Evolutionary conservation across 2,888 invertebrate species (phyloP).

Genomic region (Acanthococcus lagerstroemiae): DNA sequence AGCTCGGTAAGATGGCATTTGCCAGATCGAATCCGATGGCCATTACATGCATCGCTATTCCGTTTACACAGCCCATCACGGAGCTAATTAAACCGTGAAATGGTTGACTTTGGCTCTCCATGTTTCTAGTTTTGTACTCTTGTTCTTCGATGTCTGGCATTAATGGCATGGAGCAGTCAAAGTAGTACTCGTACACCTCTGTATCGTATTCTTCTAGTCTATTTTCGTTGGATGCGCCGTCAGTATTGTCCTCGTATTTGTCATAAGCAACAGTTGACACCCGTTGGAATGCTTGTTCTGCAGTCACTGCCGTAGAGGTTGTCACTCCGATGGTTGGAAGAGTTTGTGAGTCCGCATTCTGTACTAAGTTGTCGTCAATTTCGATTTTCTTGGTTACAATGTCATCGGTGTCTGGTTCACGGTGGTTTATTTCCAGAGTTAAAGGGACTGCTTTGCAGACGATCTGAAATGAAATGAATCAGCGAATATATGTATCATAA

Average conservation of each 20-base stretch:
- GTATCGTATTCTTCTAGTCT: no score
- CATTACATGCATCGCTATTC: not conserved
- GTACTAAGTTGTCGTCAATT: not conserved
- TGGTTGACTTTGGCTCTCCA: not conserved
- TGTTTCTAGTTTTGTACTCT: not conserved
- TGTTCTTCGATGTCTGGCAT: not conserved
- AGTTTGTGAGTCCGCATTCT: no score
- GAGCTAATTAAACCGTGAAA: not conserved
- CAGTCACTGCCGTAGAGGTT: no score
- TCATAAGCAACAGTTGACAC: no score
- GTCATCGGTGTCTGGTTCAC: not conserved
- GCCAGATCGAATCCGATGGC: not conserved
- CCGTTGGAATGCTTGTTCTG: no score
- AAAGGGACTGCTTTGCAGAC: slow-evolving; percentile 3
- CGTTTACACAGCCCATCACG: not conserved
- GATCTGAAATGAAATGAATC: not conserved
- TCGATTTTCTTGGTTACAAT: not conserved
- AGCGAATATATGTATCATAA: no score
- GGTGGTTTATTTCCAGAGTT: not conserved
- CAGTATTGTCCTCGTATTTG: not conserved
- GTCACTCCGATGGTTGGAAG: no score
- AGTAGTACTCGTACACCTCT: not conserved
- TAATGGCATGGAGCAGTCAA: not conserved
- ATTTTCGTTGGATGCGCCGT: not conserved
- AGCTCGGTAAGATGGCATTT: no score